A percentile compares a stretch with the other conserved stretches of the same genome.
Conservation (phyloP, 2,113 vertebrate species). For the Leiothrix lutea region DNA sequence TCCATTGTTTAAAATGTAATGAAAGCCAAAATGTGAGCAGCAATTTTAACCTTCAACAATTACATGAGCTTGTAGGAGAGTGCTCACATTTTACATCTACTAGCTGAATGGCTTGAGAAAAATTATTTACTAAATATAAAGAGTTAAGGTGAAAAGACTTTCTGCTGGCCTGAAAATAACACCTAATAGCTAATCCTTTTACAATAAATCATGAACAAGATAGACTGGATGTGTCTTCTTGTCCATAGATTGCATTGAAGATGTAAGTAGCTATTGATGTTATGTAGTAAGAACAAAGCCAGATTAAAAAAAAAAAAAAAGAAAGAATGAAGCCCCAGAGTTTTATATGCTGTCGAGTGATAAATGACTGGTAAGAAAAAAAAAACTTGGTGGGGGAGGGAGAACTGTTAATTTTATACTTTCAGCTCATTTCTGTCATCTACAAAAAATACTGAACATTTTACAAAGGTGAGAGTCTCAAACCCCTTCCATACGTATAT, state of each 20-base stretch:
- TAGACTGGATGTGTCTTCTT: neutral
- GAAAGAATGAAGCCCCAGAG: neutral
- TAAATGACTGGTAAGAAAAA: neutral
- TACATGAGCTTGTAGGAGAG: neutral
- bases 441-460: neutral
- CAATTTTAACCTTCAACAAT: neutral
- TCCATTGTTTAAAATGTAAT: neutral
- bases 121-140: neutral
- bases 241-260: neutral
- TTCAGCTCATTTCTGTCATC: neutral
- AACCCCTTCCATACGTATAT: neutral
- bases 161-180: constrained; percentile 7
- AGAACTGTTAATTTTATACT: neutral
- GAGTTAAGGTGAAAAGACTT: neutral
- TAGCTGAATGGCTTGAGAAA: neutral
- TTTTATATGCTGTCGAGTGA: neutral
- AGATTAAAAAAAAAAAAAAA: neutral
- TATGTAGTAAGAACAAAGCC: neutral
- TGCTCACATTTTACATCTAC: neutral
- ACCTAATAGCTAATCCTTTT: neutral
- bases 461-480: neutral
- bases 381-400: neutral
- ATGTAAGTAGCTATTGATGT: constrained; percentile 28
- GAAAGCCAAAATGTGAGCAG: neutral
- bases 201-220: constrained; percentile 15